phyloP scores from a whole-genome alignment of 2,888 invertebrate species.

The Cyaniris semiargus region DNA sequence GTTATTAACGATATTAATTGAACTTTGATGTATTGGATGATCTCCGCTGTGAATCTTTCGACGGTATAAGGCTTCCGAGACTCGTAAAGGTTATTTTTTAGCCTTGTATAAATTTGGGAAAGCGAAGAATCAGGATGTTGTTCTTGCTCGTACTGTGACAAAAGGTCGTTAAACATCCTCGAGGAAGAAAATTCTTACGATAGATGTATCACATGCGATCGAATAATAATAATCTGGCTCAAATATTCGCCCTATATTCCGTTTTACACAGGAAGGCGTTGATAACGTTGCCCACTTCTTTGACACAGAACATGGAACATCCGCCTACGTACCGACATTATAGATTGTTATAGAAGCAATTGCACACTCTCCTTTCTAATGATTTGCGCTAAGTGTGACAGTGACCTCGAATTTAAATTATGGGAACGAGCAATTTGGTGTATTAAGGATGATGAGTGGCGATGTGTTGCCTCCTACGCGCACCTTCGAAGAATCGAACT shows the following conservation, averaged over 20 bases:
- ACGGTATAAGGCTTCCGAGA: neutral
- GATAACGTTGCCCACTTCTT: constrained; percentile 21
- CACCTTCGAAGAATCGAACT: constrained; percentile 73
- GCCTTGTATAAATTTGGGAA: neutral
- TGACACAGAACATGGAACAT: constrained; percentile 40
- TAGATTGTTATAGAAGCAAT: constrained; percentile 65
- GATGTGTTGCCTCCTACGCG: constrained; percentile 71
- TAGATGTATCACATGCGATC: neutral
- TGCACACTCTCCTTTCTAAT: constrained; percentile 76
- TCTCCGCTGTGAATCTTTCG: neutral
- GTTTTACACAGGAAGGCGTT: constrained; percentile 11
- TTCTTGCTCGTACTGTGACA: neutral
- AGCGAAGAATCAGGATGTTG: neutral
- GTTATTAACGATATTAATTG: constrained; percentile 6
- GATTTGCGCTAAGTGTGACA: constrained; percentile 70
- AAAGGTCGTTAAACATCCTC: neutral
- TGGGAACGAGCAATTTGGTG: constrained; percentile 74
- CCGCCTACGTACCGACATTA: constrained; percentile 61
- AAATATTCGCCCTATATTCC: neutral
- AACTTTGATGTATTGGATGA: constrained; percentile 1
- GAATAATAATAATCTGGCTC: neutral
- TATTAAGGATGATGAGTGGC: constrained; percentile 68
- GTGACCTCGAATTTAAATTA: constrained; percentile 77
- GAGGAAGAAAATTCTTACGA: neutral
- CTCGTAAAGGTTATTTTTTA: neutral